Percentiles rank a stretch among this genome's conserved stretches.
Evolutionary conservation across 1,140 invertebrate species (phyloP).

Genomic region (Tigriopus japonicus): DNA sequence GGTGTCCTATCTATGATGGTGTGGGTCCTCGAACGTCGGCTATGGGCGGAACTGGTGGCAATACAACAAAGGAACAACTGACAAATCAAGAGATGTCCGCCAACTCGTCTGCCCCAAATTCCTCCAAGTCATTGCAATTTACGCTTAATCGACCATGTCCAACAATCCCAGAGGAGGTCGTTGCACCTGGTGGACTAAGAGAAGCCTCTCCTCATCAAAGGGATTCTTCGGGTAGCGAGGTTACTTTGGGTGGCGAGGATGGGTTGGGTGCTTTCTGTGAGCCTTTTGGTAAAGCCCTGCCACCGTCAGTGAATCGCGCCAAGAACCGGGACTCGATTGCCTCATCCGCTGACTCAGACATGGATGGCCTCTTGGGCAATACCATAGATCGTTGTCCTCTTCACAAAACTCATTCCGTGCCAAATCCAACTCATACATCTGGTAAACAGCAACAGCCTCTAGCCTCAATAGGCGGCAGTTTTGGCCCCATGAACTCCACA

Average conservation of each 20-base stretch:
- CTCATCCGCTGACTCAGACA: constrained; percentile 2
- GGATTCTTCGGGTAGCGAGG: neutral
- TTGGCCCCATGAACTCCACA: neutral
- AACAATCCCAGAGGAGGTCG: too few relatives aligned
- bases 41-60: neutral
- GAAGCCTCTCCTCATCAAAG: neutral
- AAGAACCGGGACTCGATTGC: neutral
- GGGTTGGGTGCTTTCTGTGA: neutral
- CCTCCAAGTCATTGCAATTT: too few relatives aligned
- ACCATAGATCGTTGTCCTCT: too few relatives aligned
- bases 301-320: neutral
- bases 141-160: too few relatives aligned
- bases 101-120: neutral
- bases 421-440: neutral
- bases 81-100: neutral
- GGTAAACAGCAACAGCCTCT: neutral
- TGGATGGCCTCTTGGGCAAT: neutral
- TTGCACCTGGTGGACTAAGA: neutral
- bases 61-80: neutral
- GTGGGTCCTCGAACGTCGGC: constrained; percentile 7
- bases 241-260: neutral
- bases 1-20: constrained; percentile 6
- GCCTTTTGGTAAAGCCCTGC: neutral
- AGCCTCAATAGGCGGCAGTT: neutral
- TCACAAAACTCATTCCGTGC: neutral